Percentiles rank a stretch among this genome's conserved stretches.
Conservation (phyloP, 2,888 invertebrate genomes). For the Hipparchia semele region DNA sequence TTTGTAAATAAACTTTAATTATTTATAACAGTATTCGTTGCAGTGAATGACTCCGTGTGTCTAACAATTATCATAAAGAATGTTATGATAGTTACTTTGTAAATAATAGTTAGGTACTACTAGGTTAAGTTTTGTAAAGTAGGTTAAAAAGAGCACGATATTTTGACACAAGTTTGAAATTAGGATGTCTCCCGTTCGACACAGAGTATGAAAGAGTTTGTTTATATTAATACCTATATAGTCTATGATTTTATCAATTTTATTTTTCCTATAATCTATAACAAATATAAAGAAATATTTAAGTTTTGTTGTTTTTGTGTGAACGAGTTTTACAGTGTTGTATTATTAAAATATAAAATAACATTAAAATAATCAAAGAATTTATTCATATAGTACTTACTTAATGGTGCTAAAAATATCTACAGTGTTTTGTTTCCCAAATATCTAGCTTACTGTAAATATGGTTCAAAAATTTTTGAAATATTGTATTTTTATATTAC, state of each 20-base stretch:
- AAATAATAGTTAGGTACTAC: slow-evolving; percentile 30
- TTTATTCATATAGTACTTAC: slow-evolving; percentile 22
- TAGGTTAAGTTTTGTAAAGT: slow-evolving; percentile 31
- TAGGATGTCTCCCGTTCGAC: slow-evolving; percentile 22
- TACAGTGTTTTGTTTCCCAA: slow-evolving; percentile 26
- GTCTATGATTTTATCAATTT: slow-evolving; percentile 29
- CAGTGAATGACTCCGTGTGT: slow-evolving; percentile 47
- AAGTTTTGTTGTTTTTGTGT: slow-evolving; percentile 13
- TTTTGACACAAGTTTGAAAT: slow-evolving; percentile 25
- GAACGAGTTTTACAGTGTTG: slow-evolving; percentile 1
- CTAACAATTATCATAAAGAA: slow-evolving; percentile 41
- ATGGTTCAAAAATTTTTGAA: slow-evolving; percentile 35
- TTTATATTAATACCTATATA: slow-evolving; percentile 12
- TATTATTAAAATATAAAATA: slow-evolving; percentile 4
- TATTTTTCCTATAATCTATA: slow-evolving; percentile 14
- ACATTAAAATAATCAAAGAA: slow-evolving; percentile 25
- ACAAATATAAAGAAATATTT: not conserved
- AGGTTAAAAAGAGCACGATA: slow-evolving; percentile 13
- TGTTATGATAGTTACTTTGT: slow-evolving; percentile 42
- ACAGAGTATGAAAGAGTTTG: slow-evolving; percentile 29
- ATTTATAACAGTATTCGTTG: slow-evolving; percentile 72
- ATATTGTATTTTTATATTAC: slow-evolving; percentile 27
- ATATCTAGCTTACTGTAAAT: slow-evolving; percentile 45
- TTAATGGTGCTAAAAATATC: slow-evolving; percentile 12
- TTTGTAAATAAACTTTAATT: slow-evolving; percentile 69